These are phyloP conservation scores for Seira ritae DNA, from an alignment of 2,888 invertebrate genomes.

Conservation along the genomic window DNA sequence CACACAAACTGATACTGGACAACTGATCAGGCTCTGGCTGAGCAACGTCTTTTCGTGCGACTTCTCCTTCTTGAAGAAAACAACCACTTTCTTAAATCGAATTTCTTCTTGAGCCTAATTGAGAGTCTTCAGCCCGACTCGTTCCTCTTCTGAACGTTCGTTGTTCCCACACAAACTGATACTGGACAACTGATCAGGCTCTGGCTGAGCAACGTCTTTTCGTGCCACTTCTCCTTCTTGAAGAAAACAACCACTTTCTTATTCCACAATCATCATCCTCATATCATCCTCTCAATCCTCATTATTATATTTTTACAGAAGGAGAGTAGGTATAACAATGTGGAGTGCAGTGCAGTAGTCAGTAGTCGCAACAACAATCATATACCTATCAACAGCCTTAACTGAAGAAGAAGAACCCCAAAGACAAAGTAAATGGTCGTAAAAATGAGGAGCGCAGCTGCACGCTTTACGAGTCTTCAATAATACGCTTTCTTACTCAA, in stretches of 20 bases:
- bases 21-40: slow-evolving; percentile 48
- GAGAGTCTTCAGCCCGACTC: too few relatives aligned
- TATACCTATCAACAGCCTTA: too few relatives aligned
- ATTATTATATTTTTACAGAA: not conserved
- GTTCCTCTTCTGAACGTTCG: slow-evolving; percentile 26
- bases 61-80: slow-evolving; percentile 37
- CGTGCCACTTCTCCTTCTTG: slow-evolving; percentile 34
- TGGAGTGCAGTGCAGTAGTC: too few relatives aligned
- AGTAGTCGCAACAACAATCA: too few relatives aligned
- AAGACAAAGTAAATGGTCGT: too few relatives aligned
- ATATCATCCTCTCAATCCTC: not conserved
- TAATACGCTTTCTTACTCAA: too few relatives aligned
- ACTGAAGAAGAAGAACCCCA: too few relatives aligned
- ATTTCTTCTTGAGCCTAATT: too few relatives aligned
- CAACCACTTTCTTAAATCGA: slow-evolving; percentile 35
- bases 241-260: slow-evolving; percentile 48
- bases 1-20: slow-evolving; percentile 54
- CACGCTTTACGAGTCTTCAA: slow-evolving; percentile 27
- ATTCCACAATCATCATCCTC: slow-evolving; percentile 6
- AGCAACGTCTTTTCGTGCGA: slow-evolving; percentile 13
- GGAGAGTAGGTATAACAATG: not conserved
- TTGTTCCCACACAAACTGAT: slow-evolving; percentile 44
- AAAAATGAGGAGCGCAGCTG: slow-evolving; percentile 42
- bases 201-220: slow-evolving; percentile 19
- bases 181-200: slow-evolving; percentile 59